These are phyloP conservation scores for Dendrolimus punctatus DNA, from an alignment of 1,140 invertebrate genomes.

Conservation along the genomic window DNA sequence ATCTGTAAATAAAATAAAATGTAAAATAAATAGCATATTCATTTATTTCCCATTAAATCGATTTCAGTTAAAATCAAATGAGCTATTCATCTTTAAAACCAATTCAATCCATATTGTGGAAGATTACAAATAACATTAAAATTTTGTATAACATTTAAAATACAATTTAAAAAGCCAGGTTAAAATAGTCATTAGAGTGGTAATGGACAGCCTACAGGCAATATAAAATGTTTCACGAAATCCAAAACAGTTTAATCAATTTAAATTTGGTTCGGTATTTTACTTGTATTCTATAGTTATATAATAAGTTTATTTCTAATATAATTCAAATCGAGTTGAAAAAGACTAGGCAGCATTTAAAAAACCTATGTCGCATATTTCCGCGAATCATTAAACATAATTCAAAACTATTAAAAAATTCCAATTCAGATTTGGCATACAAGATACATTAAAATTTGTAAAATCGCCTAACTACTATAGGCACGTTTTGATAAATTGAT, in stretches of 20 bases:
- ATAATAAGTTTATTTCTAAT: too few species aligned
- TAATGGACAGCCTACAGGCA: constrained; percentile 17
- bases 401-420: too few species aligned
- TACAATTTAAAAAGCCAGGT: constrained; percentile 22
- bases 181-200: constrained; percentile 23
- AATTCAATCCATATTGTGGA: constrained; percentile 16
- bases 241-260: neutral
- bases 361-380: too few species aligned
- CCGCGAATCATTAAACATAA: too few species aligned
- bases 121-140: constrained; percentile 19
- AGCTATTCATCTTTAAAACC: constrained; percentile 23
- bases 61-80: constrained; percentile 15
- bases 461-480: constrained; percentile 30
- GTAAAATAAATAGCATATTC: too few species aligned
- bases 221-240: constrained; percentile 9
- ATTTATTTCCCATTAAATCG: too few species aligned
- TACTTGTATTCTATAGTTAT: constrained; percentile 1
- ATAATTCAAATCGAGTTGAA: too few species aligned
- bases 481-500: constrained; percentile 12
- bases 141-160: constrained; percentile 24
- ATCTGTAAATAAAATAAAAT: constrained; percentile 2
- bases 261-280: neutral
- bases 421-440: too few species aligned
- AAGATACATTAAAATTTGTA: constrained; percentile 1
- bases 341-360: too few species aligned